These are phyloP conservation scores for Drosophila prosaltans DNA, from an alignment of 1,140 invertebrate species.

Conservation along the genomic window DNA sequence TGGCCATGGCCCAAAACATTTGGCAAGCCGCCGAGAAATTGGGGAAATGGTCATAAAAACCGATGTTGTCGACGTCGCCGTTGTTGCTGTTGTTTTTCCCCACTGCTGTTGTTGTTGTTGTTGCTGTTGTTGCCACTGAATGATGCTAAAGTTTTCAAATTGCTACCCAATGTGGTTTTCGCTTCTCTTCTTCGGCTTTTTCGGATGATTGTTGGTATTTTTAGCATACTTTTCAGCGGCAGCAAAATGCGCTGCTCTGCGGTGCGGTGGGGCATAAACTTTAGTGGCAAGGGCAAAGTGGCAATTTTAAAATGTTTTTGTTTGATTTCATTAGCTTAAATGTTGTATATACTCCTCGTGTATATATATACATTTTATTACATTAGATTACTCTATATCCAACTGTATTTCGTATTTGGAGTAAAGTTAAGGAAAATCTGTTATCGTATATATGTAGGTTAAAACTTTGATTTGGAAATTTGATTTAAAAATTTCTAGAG, in stretches of 20 bases:
- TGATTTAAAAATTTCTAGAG: no score
- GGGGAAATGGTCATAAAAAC: constrained; percentile 58
- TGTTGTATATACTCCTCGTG: not conserved
- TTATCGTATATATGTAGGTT: not conserved
- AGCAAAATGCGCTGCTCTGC: not conserved
- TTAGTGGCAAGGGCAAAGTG: constrained; percentile 29
- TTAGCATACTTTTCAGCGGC: constrained; percentile 28
- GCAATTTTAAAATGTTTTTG: constrained; percentile 50
- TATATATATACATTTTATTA: constrained; percentile 6
- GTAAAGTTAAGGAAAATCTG: not conserved
- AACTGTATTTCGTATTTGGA: not conserved
- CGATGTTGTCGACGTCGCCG: constrained; percentile 18
- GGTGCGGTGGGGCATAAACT: constrained; percentile 7
- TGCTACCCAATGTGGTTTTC: constrained; percentile 39
- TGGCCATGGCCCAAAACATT: constrained; percentile 65
- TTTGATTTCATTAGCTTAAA: constrained; percentile 63
- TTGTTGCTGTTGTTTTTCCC: not conserved
- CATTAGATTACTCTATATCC: not conserved
- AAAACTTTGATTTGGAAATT: not conserved
- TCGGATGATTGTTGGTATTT: constrained; percentile 22
- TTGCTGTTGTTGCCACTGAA: constrained; percentile 18
- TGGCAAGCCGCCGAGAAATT: constrained; percentile 49
- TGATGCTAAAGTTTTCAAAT: constrained; percentile 59
- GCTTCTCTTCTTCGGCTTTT: constrained; percentile 25
- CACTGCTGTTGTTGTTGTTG: not conserved